A percentile compares a stretch with the other conserved stretches of the same genome.
phyloP scores from a whole-genome alignment of 2,797 vertebrate species.

The Chelidonichthys spinosus region DNA sequence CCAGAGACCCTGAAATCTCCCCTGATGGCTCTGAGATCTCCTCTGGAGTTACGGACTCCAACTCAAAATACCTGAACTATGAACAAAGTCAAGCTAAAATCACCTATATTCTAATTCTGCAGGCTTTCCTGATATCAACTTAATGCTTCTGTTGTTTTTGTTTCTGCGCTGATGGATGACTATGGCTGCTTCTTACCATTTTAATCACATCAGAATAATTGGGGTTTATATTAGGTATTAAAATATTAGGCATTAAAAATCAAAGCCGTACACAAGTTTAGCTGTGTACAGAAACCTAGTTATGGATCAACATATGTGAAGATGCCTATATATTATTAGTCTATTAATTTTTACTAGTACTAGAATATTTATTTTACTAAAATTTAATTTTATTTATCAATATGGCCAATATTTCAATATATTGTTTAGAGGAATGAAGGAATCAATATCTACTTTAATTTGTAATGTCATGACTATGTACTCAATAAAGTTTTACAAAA shows the following conservation, averaged over 20 bases:
- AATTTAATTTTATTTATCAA: neutral
- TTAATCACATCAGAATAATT: neutral
- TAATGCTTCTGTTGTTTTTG: neutral
- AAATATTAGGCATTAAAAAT: neutral
- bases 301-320: neutral
- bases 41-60: too few relatives aligned
- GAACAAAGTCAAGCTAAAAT: too few relatives aligned
- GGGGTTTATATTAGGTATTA: neutral
- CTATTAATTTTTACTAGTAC: neutral
- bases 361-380: neutral
- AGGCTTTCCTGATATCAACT: neutral
- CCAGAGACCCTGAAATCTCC: too few relatives aligned
- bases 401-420: neutral
- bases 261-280: neutral
- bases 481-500: neutral
- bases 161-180: neutral
- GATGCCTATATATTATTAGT: neutral
- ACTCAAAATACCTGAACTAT: too few relatives aligned
- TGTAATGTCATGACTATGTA: neutral
- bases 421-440: neutral
- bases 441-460: fast-evolving
- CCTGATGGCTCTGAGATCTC: too few relatives aligned
- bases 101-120: too few relatives aligned
- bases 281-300: too few relatives aligned
- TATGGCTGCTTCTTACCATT: neutral